These are phyloP conservation scores for Trinorchestia longiramus DNA, from an alignment of 1,140 invertebrate genomes.

Conservation along the genomic window DNA sequence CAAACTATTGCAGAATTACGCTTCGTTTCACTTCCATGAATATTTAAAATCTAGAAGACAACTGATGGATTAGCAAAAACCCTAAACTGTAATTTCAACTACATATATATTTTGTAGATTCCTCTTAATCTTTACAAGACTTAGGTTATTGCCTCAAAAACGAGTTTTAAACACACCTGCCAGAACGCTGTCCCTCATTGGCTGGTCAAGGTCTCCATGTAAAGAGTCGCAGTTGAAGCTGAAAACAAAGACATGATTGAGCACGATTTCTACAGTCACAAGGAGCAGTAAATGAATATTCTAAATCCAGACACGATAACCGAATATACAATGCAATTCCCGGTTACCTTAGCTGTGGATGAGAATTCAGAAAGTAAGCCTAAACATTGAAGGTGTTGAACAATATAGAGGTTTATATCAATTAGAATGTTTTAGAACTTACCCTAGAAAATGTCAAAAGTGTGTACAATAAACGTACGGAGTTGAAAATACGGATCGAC, in stretches of 20 bases:
- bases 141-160: not conserved
- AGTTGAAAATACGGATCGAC: not conserved
- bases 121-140: not conserved
- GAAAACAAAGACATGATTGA: conserved; percentile 65
- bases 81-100: not conserved
- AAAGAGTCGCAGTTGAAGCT: conserved; percentile 70
- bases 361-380: not conserved
- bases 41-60: not conserved
- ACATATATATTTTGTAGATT: not conserved
- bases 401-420: not conserved
- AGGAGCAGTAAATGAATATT: not conserved
- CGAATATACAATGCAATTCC: too few relatives aligned
- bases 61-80: not conserved
- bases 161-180: conserved; percentile 69
- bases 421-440: too few relatives aligned
- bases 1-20: too few relatives aligned
- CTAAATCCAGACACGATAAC: not conserved
- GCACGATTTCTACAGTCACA: not conserved
- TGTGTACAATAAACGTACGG: not conserved
- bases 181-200: conserved; percentile 73
- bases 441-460: not conserved
- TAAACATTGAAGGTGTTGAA: not conserved
- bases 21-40: too few relatives aligned
- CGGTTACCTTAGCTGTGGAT: not conserved
- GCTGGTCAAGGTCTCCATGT: conserved; percentile 75